Evolutionary conservation across 2,888 invertebrate genomes (phyloP).

Genomic region (Reticulitermes lucifugus): DNA sequence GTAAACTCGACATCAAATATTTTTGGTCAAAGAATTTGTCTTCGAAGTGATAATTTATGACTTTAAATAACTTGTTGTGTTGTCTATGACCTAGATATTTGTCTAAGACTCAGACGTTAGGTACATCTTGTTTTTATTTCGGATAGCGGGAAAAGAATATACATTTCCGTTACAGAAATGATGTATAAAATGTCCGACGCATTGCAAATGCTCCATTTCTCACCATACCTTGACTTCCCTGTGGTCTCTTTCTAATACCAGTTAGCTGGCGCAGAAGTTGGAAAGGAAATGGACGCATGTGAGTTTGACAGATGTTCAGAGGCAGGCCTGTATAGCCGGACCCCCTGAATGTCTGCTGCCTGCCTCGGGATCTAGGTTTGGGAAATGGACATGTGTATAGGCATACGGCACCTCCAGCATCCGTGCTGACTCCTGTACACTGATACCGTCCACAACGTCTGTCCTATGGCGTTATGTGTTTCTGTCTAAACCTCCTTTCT

Average conservation of each 20-base stretch:
- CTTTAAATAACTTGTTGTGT: background rate
- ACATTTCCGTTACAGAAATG: constrained; percentile 1
- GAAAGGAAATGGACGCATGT: constrained; percentile 49
- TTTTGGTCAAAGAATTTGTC: constrained; percentile 1
- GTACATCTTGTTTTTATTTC: background rate
- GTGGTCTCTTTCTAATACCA: background rate
- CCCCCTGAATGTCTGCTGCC: background rate
- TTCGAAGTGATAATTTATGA: constrained; percentile 12
- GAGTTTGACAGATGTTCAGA: constrained; percentile 50
- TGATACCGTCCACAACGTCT: background rate
- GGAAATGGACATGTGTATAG: constrained; percentile 14
- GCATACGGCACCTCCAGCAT: background rate
- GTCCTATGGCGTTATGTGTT: background rate
- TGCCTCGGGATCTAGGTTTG: background rate
- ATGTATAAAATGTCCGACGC: background rate
- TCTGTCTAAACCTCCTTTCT: background rate
- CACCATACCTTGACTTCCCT: constrained; percentile 15
- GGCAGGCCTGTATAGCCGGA: constrained; percentile 13
- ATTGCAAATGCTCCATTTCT: constrained; percentile 33
- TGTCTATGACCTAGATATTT: background rate
- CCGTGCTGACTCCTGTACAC: background rate
- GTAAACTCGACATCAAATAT: background rate
- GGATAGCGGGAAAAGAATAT: background rate
- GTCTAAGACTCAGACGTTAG: background rate
- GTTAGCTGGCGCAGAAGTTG: constrained; percentile 1